Base-by-base conservation (phyloP, 2,888 invertebrate species). In the Orthonevra nobilis region DNA sequence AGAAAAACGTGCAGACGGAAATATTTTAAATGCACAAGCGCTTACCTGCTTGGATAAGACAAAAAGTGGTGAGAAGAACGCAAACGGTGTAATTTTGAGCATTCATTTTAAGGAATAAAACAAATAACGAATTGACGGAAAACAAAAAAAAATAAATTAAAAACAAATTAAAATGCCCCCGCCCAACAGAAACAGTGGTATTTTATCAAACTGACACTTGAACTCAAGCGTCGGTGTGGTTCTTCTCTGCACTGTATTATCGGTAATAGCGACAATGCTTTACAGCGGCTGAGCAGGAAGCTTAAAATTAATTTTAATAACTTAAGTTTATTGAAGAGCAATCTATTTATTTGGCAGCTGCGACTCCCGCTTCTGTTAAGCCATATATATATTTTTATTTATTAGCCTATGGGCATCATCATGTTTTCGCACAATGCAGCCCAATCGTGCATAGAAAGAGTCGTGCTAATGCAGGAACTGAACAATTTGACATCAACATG, bases 161-260 rank as follows among this genome's bases (percentile, higher is more conserved):
- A 77, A 66, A 60, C 46, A 77, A 77, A 60, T 46, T 40, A 28
- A 72, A 58, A 68, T 38, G 77, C 52, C 77, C 44, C 77, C 77
- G 77, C 77, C 77, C 77, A 58, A 61, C 52, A 40, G 30, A 23
- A 54, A 54, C 48, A 20, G 5, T 50, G 50, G 6, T 14, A 30
- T 61, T 23, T 54, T 9, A 19, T 0, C 36, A 15, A 2, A 60
- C 23, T 77, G 77, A 77, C 77, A 60, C 28, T 52, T 72, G 2
- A 2, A 1, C 10, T 17, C 23, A 10, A 64, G 64, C 34, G 50
- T 69, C 26, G 14, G 23, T 12, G 5, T 20, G 12, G 14, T 26
- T 46, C 36, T 48, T 42, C 9, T 2, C 1, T 3, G 4, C 2
- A 56, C 61, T 75, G 28, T 14, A 61, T 61, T 61, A 32, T 1